A percentile compares a stretch with the other conserved stretches of the same genome.
These are phyloP conservation scores for Papilio aristodemus DNA, from an alignment of 1,140 invertebrate genomes.

Conservation along the genomic window DNA sequence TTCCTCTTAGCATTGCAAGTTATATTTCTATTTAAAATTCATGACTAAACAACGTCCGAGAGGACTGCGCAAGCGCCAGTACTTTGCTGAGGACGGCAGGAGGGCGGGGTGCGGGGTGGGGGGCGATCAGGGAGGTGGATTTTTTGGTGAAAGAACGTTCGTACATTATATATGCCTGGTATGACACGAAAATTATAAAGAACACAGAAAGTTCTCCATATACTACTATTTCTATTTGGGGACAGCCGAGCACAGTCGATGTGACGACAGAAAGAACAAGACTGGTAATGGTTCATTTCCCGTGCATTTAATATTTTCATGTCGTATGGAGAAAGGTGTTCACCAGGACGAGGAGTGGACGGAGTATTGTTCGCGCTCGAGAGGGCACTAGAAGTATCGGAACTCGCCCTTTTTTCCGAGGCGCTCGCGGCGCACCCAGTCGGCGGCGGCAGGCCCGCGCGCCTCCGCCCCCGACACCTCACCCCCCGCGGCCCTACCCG, in stretches of 20 bases:
- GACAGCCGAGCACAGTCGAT: too few species aligned
- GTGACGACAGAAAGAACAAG: too few species aligned
- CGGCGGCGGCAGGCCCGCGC: slow-evolving; percentile 66
- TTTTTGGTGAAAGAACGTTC: background rate
- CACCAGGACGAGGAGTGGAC: background rate
- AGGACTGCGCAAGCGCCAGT: background rate
- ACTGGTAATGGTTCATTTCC: too few species aligned
- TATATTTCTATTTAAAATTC: background rate
- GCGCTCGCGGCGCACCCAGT: slow-evolving; percentile 92
- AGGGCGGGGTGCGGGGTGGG: background rate
- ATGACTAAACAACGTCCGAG: background rate
- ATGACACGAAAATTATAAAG: too few species aligned
- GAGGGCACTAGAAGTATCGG: slow-evolving; percentile 90
- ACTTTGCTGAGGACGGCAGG: slow-evolving; percentile 27
- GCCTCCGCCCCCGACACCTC: slow-evolving; percentile 56
- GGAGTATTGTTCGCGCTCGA: background rate
- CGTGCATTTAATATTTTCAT: background rate
- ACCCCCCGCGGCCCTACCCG: slow-evolving; percentile 57
- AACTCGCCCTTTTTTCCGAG: slow-evolving; percentile 97
- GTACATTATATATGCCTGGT: too few species aligned
- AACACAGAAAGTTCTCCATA: too few species aligned
- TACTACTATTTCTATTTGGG: too few species aligned
- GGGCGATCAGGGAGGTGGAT: background rate
- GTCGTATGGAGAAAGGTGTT: background rate
- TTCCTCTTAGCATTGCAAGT: background rate